Conservation (phyloP, 2,113 vertebrate species). For the Petromus typicus region DNA sequence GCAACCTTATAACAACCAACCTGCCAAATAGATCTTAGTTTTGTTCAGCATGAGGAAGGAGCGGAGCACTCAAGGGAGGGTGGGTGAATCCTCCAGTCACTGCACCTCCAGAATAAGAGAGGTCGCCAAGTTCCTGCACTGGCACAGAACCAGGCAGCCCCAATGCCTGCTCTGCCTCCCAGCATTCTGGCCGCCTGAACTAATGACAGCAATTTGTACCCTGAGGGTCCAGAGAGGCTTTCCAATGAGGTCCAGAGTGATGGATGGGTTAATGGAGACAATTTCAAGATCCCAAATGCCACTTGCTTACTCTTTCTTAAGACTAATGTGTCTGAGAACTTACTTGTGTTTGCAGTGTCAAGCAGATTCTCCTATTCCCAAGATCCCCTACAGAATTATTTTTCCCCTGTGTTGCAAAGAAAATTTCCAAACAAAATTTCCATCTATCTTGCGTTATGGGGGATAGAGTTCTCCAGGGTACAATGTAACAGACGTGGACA, state of each 20-base stretch:
- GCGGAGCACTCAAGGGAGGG: not conserved
- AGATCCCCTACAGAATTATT: not conserved
- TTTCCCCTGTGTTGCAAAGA: not conserved
- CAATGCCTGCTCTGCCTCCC: not conserved
- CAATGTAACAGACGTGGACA: not conserved
- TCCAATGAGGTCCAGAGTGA: not conserved
- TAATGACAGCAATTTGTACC: not conserved
- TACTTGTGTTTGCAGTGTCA: not conserved
- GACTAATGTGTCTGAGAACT: not conserved
- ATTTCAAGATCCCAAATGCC: not conserved
- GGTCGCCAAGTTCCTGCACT: not conserved
- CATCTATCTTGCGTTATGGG: not conserved
- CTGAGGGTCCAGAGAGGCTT: not conserved
- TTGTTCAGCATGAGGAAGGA: not conserved
- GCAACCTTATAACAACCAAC: not conserved
- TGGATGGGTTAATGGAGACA: not conserved
- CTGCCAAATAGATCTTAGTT: not conserved
- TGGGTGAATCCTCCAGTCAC: not conserved
- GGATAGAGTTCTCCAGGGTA: not conserved
- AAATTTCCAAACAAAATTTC: not conserved
- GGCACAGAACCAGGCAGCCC: not conserved
- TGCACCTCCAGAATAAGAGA: not conserved
- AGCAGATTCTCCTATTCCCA: not conserved
- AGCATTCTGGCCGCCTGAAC: not conserved
- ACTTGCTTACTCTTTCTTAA: constrained; percentile 29